phyloP scores from a whole-genome alignment of 1,140 invertebrate genomes.

The Harpegnathos saltator region DNA sequence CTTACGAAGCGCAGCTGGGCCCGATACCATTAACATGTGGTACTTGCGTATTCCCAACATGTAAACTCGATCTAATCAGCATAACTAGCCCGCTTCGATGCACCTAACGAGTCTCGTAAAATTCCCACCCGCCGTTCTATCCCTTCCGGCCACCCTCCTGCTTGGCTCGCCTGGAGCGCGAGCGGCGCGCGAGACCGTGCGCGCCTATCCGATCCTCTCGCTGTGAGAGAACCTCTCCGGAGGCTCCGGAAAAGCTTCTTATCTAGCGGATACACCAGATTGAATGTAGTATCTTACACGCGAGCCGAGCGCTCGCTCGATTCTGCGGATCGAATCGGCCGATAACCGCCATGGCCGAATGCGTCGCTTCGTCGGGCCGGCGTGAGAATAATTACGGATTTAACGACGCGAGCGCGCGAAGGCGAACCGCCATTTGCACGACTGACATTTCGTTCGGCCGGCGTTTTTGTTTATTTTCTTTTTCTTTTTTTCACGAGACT shows the following conservation, averaged over 20 bases:
- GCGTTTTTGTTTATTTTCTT: no score
- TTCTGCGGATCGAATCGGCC: conserved; percentile 20
- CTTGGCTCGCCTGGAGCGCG: conserved; percentile 7
- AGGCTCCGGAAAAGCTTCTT: conserved; percentile 37
- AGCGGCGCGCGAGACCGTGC: not conserved
- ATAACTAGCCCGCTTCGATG: conserved; percentile 50
- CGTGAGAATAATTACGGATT: not conserved
- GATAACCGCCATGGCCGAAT: conserved; percentile 27
- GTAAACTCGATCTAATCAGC: conserved; percentile 65
- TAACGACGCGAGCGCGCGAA: not conserved
- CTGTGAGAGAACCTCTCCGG: not conserved
- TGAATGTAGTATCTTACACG: conserved; percentile 1
- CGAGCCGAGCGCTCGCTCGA: conserved; percentile 1
- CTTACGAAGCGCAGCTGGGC: not conserved
- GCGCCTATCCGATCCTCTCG: not conserved
- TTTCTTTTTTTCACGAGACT: not conserved
- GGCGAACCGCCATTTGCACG: not conserved
- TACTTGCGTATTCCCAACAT: conserved; percentile 40
- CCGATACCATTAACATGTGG: conserved; percentile 44
- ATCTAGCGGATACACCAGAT: conserved; percentile 28
- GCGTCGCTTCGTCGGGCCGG: not conserved
- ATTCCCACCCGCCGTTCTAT: conserved; percentile 20
- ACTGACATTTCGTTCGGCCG: not conserved
- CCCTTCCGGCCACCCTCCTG: not conserved
- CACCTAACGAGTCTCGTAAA: conserved; percentile 59